Conservation (phyloP, 1,140 invertebrate genomes). For the Dendroctonus valens region DNA sequence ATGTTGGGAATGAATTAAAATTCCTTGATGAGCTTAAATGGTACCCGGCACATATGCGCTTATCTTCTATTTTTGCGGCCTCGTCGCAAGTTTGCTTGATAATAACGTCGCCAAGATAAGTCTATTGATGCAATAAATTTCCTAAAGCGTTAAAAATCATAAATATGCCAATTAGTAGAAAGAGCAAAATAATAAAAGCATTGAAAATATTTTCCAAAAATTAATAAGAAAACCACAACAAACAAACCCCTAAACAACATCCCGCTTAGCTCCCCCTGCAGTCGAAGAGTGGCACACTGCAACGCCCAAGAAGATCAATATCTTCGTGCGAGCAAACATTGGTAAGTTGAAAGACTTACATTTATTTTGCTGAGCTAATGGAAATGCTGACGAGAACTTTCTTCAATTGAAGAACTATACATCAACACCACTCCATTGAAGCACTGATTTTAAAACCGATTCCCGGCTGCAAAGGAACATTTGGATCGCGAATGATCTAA, state of each 20-base stretch:
- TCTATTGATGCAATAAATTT: no score
- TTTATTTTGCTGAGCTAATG: not conserved
- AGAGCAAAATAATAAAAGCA: no score
- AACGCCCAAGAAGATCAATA: not conserved
- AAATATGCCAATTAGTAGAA: no score
- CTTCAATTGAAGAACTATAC: not conserved
- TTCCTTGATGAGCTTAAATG: no score
- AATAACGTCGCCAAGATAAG: no score
- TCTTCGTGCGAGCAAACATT: not conserved
- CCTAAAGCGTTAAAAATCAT: no score
- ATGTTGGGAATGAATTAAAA: no score
- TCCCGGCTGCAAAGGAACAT: not conserved
- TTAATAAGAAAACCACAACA: not conserved
- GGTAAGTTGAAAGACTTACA: not conserved
- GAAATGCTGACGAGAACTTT: not conserved
- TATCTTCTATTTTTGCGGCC: no score
- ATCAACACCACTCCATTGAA: slow-evolving; percentile 1
- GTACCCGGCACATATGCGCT: no score
- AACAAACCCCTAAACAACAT: not conserved
- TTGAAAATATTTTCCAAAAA: no score
- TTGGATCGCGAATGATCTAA: slow-evolving; percentile 1
- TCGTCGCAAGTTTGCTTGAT: no score
- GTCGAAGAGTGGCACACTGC: not conserved
- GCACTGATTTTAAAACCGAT: not conserved
- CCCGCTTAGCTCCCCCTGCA: not conserved